A percentile compares a stretch with the other conserved stretches of the same genome.
Evolutionary conservation across 2,113 vertebrate species (phyloP).

Genomic region (Perca schrenkii): DNA sequence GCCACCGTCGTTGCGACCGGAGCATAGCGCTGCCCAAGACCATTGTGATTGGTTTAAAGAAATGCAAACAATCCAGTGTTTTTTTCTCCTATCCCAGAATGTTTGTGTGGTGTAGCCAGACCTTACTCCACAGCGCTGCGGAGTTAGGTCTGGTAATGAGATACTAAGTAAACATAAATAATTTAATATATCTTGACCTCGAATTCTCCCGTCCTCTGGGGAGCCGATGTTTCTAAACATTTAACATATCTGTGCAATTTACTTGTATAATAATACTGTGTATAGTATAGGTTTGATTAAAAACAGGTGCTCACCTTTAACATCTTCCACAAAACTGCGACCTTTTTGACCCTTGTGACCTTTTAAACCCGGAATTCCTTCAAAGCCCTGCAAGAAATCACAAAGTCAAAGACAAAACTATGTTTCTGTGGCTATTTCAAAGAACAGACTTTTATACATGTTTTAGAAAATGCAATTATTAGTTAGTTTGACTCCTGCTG

Average conservation of each 20-base stretch:
- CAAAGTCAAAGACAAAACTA: not conserved
- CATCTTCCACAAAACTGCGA: slow-evolving; percentile 14
- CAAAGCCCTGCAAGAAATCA: slow-evolving; percentile 57
- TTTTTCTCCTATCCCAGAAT: too few species aligned
- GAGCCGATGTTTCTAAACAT: not conserved
- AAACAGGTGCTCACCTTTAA: slow-evolving; percentile 54
- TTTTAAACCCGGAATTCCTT: slow-evolving; percentile 54
- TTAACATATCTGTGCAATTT: not conserved
- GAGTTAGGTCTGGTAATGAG: too few species aligned
- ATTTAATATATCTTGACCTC: not conserved
- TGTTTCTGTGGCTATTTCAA: not conserved
- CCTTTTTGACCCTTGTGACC: slow-evolving; percentile 76
- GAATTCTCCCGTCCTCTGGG: not conserved
- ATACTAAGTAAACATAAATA: not conserved
- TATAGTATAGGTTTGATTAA: not conserved
- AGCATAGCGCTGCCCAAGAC: too few species aligned
- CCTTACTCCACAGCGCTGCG: too few species aligned
- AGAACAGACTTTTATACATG: not conserved
- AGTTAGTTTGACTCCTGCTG: not conserved
- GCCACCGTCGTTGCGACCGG: too few species aligned
- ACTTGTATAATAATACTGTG: not conserved
- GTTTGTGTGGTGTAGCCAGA: too few species aligned
- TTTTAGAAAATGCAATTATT: not conserved
- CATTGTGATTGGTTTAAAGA: too few species aligned
- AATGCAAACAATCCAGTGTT: too few species aligned